Base-by-base conservation (phyloP, 2,113 vertebrate species). In the Chamaea fasciata region DNA sequence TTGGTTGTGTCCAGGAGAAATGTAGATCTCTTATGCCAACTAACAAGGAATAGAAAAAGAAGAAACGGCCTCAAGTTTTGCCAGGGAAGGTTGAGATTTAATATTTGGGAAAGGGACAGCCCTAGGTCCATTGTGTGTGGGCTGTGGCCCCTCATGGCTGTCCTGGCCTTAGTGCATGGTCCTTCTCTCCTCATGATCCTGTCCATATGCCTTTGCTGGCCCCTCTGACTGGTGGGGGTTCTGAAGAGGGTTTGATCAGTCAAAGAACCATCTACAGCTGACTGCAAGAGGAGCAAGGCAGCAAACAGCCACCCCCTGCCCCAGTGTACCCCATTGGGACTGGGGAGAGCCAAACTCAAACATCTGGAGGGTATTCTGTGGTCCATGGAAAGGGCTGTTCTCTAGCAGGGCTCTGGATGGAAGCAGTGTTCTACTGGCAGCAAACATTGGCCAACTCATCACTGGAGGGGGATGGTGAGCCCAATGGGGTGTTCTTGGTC, bases 261-360 rank as follows among this genome's bases (percentile, higher is more conserved):
- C 6, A 5, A 13, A 21, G 41, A 55, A 18, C 2, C 3, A 4
- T n/a, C 16, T 35, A 7, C 13, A 56, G 24, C 23, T 4, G 15
- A 26, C 21, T 55, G 63, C 8, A 39, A 20, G 4, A 6, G 39
- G 50, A 4, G 8, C 4, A 37, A 60, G 68, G 46, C 14, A n/a
- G 50, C 5, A 7, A 4, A 12, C 0, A 22, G 46, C 15, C 21
- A 41, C 3, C 3, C 4, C 15, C 5, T 10, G 8, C 12, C n/a
- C 14, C 0, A 0, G 1, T 13, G 19, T 52, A 26, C 3, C 13
- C 28, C 10, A 23, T 0, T 4, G 15, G 15, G 23, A 52, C 14
- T 7, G 5, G 9, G 33, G 19, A 35, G 27, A 55, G 7, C 6
- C 31, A 28, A 55, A 57, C 11, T 31, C 19, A 30, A 4, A 37